phyloP scores from a whole-genome alignment of 2,888 invertebrate genomes.

The Drosophila rubida region DNA sequence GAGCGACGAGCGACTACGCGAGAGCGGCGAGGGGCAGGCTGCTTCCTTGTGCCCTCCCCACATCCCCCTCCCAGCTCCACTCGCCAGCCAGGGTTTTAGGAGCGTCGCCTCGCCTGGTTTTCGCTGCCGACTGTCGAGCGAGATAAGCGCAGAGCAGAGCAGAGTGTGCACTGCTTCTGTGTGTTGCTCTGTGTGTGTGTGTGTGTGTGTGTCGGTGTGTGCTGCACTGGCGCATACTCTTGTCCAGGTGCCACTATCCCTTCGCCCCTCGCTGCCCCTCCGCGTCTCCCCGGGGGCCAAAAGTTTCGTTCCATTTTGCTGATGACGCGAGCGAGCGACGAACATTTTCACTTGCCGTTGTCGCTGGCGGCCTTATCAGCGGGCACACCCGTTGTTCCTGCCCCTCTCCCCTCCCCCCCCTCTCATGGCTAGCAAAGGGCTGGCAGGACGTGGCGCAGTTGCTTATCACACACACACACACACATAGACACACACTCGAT shows the following conservation, averaged over 20 bases:
- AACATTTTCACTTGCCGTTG: constrained; percentile 76
- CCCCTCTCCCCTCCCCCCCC: not conserved
- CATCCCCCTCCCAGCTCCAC: not conserved
- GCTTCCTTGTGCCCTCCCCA: constrained; percentile 1
- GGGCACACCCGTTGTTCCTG: constrained; percentile 42
- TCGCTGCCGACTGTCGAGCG: constrained; percentile 60
- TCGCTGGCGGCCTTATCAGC: constrained; percentile 64
- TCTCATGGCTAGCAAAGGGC: not conserved
- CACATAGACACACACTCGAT: constrained; percentile 28
- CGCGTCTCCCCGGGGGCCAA: constrained; percentile 10
- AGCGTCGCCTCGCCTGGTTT: constrained; percentile 10
- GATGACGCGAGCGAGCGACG: constrained; percentile 51
- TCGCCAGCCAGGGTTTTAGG: constrained; percentile 24
- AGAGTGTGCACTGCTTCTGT: constrained; percentile 14
- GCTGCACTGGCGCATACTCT: constrained; percentile 26
- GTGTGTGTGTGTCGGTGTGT: constrained; percentile 12
- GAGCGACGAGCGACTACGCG: constrained; percentile 9
- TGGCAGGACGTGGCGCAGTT: constrained; percentile 63
- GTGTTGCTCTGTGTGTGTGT: constrained; percentile 11
- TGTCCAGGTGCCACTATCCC: constrained; percentile 44
- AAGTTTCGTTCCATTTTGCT: constrained; percentile 39
- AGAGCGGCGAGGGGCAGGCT: not conserved
- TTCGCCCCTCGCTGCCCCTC: not conserved
- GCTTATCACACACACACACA: constrained; percentile 61
- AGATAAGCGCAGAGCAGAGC: constrained; percentile 61